Base-by-base conservation (phyloP, 2,888 invertebrate genomes). In the Antheraea yamamai region DNA sequence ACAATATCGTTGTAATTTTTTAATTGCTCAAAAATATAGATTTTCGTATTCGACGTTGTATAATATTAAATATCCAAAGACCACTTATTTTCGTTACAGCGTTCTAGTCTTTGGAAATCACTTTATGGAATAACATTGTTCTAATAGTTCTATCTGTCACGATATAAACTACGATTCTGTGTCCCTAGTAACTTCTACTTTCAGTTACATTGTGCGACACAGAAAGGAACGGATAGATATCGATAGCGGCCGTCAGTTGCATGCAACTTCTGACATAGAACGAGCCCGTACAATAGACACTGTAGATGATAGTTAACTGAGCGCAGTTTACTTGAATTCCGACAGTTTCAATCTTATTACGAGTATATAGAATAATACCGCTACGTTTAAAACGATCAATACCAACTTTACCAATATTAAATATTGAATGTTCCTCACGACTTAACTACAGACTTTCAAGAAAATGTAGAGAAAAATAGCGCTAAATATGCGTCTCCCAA, bases 161-260 rank as follows among this genome's bases (percentile, higher is more conserved):
- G 18, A 72, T n/a, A 72, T 16, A 47, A 72, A 70, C 39, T 39
- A 39, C 64, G 30, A 51, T 55, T 26, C 20, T 30, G 16, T 55
- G 55, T 73, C 7, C 55, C 23, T 18, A 51, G 26, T 52, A 30
- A 55, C 51, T 73, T 73, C 73, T 52, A 73, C 39, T 35, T 81
- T 80, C 78, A 74, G 74, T 78, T 76, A 77, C 74, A 77, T 79
- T 78, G 70, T 70, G 70, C 8, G 35, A 39, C 39, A 70, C 39
- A 39, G 35, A 70, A 70, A 39, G 70, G 70, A 70, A 20, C 64
- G 47, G 30, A 73, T 72, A 71, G 66, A 64, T 55, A 35, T 73
- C 75, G 71, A 73, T 52, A 77, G 77, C 76, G 74, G 66, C 77
- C 55, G 75, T 75, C 76, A 77, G 78, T 74, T 78, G 74, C 75